Conservation (phyloP, 2,113 vertebrate species). For the Halichoeres trimaculatus region DNA sequence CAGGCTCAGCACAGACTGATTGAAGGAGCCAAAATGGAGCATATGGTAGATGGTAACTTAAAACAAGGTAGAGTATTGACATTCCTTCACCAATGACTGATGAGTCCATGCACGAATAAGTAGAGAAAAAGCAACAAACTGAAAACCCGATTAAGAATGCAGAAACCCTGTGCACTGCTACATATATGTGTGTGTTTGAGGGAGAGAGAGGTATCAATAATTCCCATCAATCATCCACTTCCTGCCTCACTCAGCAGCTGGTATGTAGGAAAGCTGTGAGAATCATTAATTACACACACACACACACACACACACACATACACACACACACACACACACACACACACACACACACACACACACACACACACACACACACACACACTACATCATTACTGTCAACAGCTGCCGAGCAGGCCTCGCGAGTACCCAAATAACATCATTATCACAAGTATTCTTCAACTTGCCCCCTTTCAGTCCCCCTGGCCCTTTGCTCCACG, state of each 20-base stretch:
- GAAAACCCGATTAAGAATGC: constrained; percentile 67
- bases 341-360: constrained; percentile 42
- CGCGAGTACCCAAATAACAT: constrained; percentile 75
- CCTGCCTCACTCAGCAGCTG: constrained; percentile 79
- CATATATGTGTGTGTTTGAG: constrained; percentile 54
- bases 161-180: constrained; percentile 33
- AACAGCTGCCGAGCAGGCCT: constrained; percentile 80
- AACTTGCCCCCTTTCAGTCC: constrained; percentile 72
- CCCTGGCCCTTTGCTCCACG: constrained; percentile 61
- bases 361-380: constrained; percentile 39
- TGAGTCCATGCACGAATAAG: constrained; percentile 69
- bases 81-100: constrained; percentile 75
- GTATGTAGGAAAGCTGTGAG: constrained; percentile 74
- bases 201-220: constrained; percentile 75
- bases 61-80: constrained; percentile 67
- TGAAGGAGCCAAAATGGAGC: constrained; percentile 13
- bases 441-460: constrained; percentile 80
- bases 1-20: not conserved
- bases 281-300: constrained; percentile 73
- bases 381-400: constrained; percentile 79
- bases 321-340: constrained; percentile 49
- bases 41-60: constrained; percentile 69
- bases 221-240: constrained; percentile 81
- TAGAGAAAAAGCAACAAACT: constrained; percentile 68
- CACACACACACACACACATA: constrained; percentile 40